Conservation (phyloP, 2,888 invertebrate genomes). For the Spisula subtruncata region DNA sequence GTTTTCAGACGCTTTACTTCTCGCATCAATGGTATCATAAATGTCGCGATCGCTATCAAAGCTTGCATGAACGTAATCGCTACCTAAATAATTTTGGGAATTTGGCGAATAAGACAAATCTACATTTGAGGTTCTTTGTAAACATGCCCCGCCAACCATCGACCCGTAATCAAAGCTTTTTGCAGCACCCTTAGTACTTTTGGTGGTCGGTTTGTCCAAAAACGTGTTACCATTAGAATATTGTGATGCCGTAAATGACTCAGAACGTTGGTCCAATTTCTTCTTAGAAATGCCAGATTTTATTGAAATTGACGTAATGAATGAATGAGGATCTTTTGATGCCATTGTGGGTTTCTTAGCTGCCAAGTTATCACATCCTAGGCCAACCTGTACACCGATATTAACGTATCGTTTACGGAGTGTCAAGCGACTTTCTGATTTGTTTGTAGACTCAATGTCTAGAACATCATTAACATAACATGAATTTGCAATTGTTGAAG, state of each 20-base stretch:
- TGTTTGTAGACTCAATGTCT: not conserved
- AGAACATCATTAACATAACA: not conserved
- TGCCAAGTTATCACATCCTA: not conserved
- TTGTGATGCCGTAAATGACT: not conserved
- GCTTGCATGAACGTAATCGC: not conserved
- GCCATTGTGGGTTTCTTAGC: not conserved
- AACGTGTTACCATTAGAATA: no score
- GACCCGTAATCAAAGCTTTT: not conserved
- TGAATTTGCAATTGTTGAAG: not conserved
- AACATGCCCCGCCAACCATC: not conserved
- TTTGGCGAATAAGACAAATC: not conserved
- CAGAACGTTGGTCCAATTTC: not conserved
- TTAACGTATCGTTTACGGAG: constrained; percentile 40
- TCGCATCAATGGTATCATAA: not conserved
- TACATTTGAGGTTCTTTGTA: not conserved
- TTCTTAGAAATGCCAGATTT: constrained; percentile 37
- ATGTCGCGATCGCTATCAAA: not conserved
- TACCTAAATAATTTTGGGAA: not conserved
- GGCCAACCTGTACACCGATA: constrained; percentile 25
- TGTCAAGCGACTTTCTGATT: not conserved
- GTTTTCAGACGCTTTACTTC: constrained; percentile 14
- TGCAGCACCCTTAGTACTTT: not conserved
- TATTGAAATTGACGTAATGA: constrained; percentile 41
- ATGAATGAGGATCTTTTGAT: constrained; percentile 18
- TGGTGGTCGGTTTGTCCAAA: not conserved